phyloP scores from a whole-genome alignment of 2,888 invertebrate species.

The Phortica okadai region DNA sequence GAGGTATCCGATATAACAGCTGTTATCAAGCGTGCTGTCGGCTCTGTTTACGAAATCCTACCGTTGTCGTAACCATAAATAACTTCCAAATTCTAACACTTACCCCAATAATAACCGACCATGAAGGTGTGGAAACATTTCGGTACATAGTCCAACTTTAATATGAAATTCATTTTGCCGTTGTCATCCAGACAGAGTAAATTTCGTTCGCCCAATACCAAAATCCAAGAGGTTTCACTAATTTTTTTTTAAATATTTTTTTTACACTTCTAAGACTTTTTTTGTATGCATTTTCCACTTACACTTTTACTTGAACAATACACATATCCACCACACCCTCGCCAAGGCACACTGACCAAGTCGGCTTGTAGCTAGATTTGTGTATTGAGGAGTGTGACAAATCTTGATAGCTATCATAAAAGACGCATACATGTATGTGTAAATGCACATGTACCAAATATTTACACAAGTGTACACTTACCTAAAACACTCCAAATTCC shows the following conservation, averaged over 20 bases:
- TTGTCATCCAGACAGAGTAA: conserved; percentile 88
- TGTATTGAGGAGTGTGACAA: conserved; percentile 84
- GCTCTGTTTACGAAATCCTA: conserved; percentile 77
- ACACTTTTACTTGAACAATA: conserved; percentile 75
- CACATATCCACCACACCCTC: conserved; percentile 77
- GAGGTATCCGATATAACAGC: conserved; percentile 88
- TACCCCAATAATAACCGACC: conserved; percentile 84
- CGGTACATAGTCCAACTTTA: conserved; percentile 90
- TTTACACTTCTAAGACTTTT: neutral
- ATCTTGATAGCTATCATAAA: conserved; percentile 82
- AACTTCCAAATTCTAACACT: conserved; percentile 55
- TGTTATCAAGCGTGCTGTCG: conserved; percentile 83
- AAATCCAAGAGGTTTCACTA: conserved; percentile 83
- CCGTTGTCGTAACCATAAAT: conserved; percentile 28
- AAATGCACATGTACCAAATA: neutral
- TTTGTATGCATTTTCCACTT: conserved; percentile 41
- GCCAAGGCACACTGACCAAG: conserved; percentile 82
- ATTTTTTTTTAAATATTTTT: neutral
- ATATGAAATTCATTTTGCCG: conserved; percentile 88
- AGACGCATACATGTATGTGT: neutral
- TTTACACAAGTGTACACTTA: conserved; percentile 66
- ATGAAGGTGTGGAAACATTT: conserved; percentile 85
- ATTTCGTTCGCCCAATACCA: conserved; percentile 90
- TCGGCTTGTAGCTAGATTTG: conserved; percentile 77
- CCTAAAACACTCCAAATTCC: conserved; percentile 92